These are phyloP conservation scores for Melanotaenia nigrans DNA, from an alignment of 2,797 vertebrate species.

Conservation along the genomic window DNA sequence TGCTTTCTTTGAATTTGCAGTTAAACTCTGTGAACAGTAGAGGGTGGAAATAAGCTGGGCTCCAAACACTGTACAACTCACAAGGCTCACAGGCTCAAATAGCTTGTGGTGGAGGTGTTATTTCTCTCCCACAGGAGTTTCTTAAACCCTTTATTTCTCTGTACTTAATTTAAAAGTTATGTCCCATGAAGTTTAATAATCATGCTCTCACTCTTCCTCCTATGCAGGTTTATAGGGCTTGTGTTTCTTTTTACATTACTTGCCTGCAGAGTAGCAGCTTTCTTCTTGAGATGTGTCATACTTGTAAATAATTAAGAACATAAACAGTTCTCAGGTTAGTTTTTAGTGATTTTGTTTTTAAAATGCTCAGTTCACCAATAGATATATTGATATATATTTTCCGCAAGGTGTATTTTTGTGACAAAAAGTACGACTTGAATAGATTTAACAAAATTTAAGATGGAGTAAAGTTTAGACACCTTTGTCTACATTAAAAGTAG, in stretches of 20 bases:
- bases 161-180: not conserved
- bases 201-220: no score
- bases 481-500: not conserved
- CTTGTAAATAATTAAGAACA: not conserved
- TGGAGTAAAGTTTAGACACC: not conserved
- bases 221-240: not conserved
- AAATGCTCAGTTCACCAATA: not conserved
- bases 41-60: conserved; percentile 49
- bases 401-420: no score
- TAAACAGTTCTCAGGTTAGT: not conserved
- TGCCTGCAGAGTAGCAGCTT: not conserved
- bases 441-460: no score
- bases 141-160: not conserved
- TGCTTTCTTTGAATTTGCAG: conserved; percentile 13
- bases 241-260: not conserved
- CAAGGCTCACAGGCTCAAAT: not conserved
- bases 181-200: not conserved
- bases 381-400: not conserved
- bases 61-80: not conserved
- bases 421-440: no score
- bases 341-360: not conserved
- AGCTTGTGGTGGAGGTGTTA: no score
- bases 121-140: not conserved
- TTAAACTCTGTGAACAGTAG: conserved; percentile 60
- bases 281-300: not conserved